Evolutionary conservation across 2,113 vertebrate genomes (phyloP).

Genomic region (Callipepla californica): DNA sequence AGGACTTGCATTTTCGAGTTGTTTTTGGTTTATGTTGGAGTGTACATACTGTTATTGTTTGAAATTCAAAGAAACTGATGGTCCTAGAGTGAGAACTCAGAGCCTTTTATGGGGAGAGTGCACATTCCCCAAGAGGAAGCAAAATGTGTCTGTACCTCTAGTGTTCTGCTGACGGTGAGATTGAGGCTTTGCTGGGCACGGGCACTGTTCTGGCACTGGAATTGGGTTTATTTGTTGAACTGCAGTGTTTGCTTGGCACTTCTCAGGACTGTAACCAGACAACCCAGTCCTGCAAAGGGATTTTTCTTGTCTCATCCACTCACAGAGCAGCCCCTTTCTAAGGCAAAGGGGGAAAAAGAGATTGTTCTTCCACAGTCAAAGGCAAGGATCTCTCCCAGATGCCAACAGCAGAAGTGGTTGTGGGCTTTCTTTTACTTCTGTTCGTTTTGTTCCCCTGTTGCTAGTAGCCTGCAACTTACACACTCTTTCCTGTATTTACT

Average conservation of each 20-base stretch:
- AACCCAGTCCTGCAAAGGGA: background rate
- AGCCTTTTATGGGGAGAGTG: background rate
- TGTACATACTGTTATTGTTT: background rate
- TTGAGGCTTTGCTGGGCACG: background rate
- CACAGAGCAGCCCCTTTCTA: background rate
- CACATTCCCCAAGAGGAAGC: background rate
- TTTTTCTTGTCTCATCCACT: background rate
- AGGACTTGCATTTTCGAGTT: background rate
- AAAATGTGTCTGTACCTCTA: background rate
- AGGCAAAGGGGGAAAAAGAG: background rate
- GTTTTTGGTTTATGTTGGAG: background rate
- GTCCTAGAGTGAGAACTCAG: rapidly evolving
- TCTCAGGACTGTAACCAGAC: background rate
- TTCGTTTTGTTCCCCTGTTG: background rate
- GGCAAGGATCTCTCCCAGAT: background rate
- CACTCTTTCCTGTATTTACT: background rate
- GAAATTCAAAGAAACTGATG: background rate
- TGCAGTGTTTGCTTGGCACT: rapidly evolving
- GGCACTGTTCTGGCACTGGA: background rate
- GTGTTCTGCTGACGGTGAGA: background rate
- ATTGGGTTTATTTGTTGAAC: background rate
- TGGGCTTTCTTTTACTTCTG: background rate
- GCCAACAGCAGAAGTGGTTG: background rate
- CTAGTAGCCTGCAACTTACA: background rate
- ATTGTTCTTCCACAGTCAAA: background rate